These are phyloP conservation scores for Panagrolaimus sp. DNA, from an alignment of 1,140 invertebrate species.

Conservation along the genomic window DNA sequence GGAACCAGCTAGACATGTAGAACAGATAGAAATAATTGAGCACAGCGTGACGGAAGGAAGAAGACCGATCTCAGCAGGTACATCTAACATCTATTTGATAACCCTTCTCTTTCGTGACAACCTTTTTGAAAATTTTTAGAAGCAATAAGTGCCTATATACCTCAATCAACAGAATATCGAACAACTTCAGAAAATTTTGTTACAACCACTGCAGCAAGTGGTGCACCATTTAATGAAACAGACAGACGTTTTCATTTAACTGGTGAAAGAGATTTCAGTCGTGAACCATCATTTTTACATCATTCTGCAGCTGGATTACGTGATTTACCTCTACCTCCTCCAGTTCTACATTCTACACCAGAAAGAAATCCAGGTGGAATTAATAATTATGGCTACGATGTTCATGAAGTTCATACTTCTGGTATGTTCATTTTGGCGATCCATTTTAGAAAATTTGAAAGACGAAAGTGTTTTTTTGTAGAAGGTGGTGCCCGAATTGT, in stretches of 20 bases:
- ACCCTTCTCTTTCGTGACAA: background rate
- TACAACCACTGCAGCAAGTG: slow-evolving; percentile 17
- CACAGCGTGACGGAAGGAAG: slow-evolving; percentile 40
- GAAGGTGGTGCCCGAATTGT: slow-evolving; percentile 49
- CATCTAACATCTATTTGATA: background rate
- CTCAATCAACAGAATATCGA: slow-evolving; percentile 16
- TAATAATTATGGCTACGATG: slow-evolving; percentile 56
- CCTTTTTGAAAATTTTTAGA: slow-evolving; percentile 16
- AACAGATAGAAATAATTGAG: slow-evolving; percentile 57
- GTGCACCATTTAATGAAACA: slow-evolving; percentile 18
- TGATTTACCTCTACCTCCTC: slow-evolving; percentile 21
- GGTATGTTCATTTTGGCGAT: slow-evolving; percentile 2
- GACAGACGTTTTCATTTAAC: slow-evolving; percentile 47
- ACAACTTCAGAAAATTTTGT: slow-evolving; percentile 29
- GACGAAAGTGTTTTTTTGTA: slow-evolving; percentile 22
- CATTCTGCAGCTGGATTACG: slow-evolving; percentile 23
- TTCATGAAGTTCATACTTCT: slow-evolving; percentile 53
- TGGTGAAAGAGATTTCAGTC: slow-evolving; percentile 48
- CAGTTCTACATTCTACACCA: slow-evolving; percentile 19
- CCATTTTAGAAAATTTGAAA: background rate
- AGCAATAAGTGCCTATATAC: slow-evolving; percentile 13
- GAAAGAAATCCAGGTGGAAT: slow-evolving; percentile 31
- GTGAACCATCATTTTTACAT: slow-evolving; percentile 50
- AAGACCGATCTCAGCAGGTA: slow-evolving; percentile 37
- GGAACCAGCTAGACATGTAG: slow-evolving; percentile 39